Conservation (phyloP, 1,140 invertebrate species). For the Ceratina calcarata region DNA sequence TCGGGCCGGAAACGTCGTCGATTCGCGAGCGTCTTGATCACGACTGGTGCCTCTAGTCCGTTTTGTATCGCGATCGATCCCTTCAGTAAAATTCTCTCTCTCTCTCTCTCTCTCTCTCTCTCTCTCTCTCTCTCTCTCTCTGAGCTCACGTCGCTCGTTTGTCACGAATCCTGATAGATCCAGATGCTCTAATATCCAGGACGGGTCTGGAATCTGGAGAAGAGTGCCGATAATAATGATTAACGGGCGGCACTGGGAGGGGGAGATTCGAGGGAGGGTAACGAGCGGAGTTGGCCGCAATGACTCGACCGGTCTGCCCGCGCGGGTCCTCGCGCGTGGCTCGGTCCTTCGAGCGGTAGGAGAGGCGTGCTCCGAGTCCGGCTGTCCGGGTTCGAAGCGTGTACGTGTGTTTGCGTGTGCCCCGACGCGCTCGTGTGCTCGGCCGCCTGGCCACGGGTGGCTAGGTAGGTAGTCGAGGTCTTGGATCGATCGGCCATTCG, state of each 20-base stretch:
- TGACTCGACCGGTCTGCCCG: slow-evolving; percentile 35
- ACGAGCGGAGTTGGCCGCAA: slow-evolving; percentile 50
- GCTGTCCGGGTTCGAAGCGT: not conserved
- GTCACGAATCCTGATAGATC: slow-evolving; percentile 7
- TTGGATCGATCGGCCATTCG: slow-evolving; percentile 77
- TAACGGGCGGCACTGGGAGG: slow-evolving; percentile 59
- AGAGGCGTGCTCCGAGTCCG: not conserved
- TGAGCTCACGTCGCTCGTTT: slow-evolving; percentile 14
- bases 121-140: too few relatives aligned
- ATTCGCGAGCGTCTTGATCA: too few relatives aligned
- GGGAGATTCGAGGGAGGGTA: not conserved
- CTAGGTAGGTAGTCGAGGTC: slow-evolving; percentile 57
- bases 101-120: too few relatives aligned
- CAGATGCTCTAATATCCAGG: not conserved
- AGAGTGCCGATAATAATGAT: slow-evolving; percentile 76
- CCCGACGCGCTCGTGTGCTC: slow-evolving; percentile 7
- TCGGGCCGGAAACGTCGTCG: slow-evolving; percentile 1
- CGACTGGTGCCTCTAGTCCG: too few relatives aligned
- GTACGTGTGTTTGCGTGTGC: slow-evolving; percentile 12
- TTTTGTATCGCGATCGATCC: too few relatives aligned
- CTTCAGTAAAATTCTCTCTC: too few relatives aligned
- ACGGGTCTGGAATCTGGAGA: slow-evolving; percentile 40
- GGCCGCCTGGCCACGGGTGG: slow-evolving; percentile 40
- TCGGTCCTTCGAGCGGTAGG: not conserved
- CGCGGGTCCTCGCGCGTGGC: not conserved